phyloP scores from a whole-genome alignment of 1,140 invertebrate genomes.

The Drosophila ficusphila region DNA sequence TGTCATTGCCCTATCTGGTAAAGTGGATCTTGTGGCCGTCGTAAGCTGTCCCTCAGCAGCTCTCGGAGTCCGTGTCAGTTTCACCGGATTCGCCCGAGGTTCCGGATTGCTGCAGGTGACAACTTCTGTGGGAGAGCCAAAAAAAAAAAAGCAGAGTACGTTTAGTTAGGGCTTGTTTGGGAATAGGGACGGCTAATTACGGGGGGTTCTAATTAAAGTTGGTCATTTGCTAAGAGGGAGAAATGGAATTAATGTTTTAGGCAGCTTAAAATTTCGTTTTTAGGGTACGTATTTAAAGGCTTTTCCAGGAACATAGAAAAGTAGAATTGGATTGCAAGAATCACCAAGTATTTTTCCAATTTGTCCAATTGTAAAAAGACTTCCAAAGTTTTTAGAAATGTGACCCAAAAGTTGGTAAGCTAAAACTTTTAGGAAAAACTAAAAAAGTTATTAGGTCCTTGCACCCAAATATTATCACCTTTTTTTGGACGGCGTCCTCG shows the following conservation, averaged over 20 bases:
- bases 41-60: constrained; percentile 37
- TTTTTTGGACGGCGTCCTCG: too few species aligned
- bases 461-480: too few species aligned
- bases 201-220: not conserved
- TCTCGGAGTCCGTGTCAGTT: not conserved
- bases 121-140: constrained; percentile 47
- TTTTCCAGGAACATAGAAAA: too few species aligned
- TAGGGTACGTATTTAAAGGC: too few species aligned
- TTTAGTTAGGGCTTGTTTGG: constrained; percentile 14
- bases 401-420: too few species aligned
- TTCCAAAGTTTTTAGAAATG: too few species aligned
- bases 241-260: not conserved
- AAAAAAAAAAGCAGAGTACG: constrained; percentile 34
- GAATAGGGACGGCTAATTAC: constrained; percentile 15
- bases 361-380: too few species aligned
- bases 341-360: too few species aligned
- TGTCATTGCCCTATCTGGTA: constrained; percentile 76
- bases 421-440: too few species aligned
- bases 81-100: not conserved
- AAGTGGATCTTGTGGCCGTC: constrained; percentile 69
- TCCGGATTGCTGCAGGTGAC: constrained; percentile 60
- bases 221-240: not conserved
- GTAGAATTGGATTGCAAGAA: too few species aligned
- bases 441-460: too few species aligned
- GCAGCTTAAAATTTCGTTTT: not conserved